A percentile compares a stretch with the other conserved stretches of the same genome.
Conservation (phyloP, 92 coral and sea anemone species). For the Actinostola sp. region DNA sequence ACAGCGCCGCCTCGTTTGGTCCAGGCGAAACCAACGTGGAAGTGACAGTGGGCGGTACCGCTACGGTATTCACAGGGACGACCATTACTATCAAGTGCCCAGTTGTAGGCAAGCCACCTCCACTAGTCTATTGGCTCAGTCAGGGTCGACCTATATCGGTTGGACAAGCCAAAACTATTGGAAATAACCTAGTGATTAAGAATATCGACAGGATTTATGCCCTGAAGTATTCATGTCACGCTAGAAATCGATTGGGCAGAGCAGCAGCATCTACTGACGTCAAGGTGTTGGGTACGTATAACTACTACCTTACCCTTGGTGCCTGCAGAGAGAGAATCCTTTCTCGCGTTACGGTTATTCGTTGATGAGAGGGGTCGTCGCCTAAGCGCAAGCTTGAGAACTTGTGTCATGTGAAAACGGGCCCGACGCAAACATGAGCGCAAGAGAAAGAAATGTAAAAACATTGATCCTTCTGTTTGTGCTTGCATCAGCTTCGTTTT, state of each 20-base stretch:
- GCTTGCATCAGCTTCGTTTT: too few relatives aligned
- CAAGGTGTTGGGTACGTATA: constrained; percentile 54
- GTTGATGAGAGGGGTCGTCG: too few relatives aligned
- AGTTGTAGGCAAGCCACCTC: constrained; percentile 57
- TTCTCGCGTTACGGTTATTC: too few relatives aligned
- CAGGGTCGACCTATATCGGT: constrained; percentile 60
- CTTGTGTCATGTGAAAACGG: too few relatives aligned
- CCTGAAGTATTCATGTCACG: constrained; percentile 62
- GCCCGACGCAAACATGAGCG: too few relatives aligned
- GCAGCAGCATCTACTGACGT: constrained; percentile 53
- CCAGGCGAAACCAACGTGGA: constrained; percentile 52
- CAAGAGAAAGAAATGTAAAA: too few relatives aligned
- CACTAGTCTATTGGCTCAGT: constrained; percentile 70
- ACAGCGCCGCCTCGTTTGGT: constrained; percentile 58
- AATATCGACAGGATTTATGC: constrained; percentile 75
- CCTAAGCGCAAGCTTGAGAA: too few relatives aligned
- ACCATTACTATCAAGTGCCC: constrained; percentile 80
- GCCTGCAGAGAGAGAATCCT: too few relatives aligned
- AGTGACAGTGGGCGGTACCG: constrained; percentile 88
- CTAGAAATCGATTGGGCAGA: constrained; percentile 45
- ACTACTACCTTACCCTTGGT: neutral
- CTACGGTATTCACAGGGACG: constrained; percentile 73
- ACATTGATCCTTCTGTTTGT: too few relatives aligned
- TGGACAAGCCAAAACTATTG: constrained; percentile 71
- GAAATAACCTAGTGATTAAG: constrained; percentile 61